Base-by-base conservation (phyloP, 2,113 vertebrate species). In the Gobiocypris rarus region DNA sequence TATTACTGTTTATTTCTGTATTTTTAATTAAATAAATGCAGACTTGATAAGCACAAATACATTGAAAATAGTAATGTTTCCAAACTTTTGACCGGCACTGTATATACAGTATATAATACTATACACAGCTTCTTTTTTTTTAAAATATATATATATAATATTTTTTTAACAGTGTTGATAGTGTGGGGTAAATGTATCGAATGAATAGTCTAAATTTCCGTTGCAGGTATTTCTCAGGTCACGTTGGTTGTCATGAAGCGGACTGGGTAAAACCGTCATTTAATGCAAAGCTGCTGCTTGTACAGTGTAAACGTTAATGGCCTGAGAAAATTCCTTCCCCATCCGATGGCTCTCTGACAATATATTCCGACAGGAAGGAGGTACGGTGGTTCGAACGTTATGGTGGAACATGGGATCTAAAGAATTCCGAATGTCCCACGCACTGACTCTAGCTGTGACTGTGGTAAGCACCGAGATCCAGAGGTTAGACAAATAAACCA, bases 401-500 rank as follows among this genome's bases (percentile, higher is more conserved):
- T 86, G 81, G 77, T 61, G 81, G 24, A 86, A 86, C 65, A 63
- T 17, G 75, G 84, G 79, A 85, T 91, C 82, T 81, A 86, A 87
- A 87, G 89, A 86, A 85, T 83, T 73, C 82, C 75, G 79, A 87
- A 74, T 82, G 84, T 91, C 89, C 87, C 89, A 87, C 76, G 54
- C 84, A 56, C 75, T 43, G 75, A n/a, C 73, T 75, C 85, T 67
- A 48, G 80, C 82, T 75, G 52, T 71, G 83, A 89, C 83, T 82
- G 75, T 73, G 34, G 58, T 26, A 48, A 83, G 74, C 84, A 22
- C 86, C 28, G 67, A 83, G 76, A 82, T 75, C 74, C 87, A 86
- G 82, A 88, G 91, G 91, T 93, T 93, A 93, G 76, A 90, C 87
- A 93, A 93, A 93, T 89, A 93, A 86, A 75, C 54, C 83, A 93